A percentile compares a stretch with the other conserved stretches of the same genome.
Evolutionary conservation across 2,888 invertebrate species (phyloP).

Genomic region (Drosophila anomalata): DNA sequence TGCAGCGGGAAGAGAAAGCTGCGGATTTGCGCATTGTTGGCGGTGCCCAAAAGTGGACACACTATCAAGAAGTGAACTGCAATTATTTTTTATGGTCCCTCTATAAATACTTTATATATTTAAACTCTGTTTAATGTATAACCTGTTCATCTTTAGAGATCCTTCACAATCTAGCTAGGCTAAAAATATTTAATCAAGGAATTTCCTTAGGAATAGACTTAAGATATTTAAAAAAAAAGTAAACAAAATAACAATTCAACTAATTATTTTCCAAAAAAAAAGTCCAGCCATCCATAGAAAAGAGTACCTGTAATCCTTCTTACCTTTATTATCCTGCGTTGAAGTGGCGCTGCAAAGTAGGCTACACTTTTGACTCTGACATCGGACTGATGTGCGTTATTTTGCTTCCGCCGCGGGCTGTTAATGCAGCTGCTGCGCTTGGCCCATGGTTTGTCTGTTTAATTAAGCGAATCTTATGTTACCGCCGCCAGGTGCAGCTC

Average conservation of each 20-base stretch:
- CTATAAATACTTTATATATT: not conserved
- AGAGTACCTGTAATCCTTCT: constrained; percentile 14
- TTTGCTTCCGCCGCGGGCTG: constrained; percentile 52
- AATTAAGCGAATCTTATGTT: constrained; percentile 49
- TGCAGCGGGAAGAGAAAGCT: constrained; percentile 46
- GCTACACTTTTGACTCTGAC: constrained; percentile 6
- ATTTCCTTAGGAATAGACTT: not conserved
- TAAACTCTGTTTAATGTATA: too few species aligned
- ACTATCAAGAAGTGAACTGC: constrained; percentile 44
- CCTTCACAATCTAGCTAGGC: too few species aligned
- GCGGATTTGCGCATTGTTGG: constrained; percentile 77
- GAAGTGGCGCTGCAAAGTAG: constrained; percentile 9
- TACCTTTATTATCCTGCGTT: too few species aligned
- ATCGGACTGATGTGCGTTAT: constrained; percentile 10
- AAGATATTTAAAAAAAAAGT: not conserved
- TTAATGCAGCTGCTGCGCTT: constrained; percentile 35
- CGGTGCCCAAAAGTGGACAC: constrained; percentile 71
- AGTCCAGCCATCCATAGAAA: too few species aligned
- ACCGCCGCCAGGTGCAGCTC: constrained; percentile 39
- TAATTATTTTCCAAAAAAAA: not conserved
- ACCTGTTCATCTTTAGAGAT: too few species aligned
- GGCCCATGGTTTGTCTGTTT: constrained; percentile 47
- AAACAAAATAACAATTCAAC: too few species aligned
- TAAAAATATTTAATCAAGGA: too few species aligned
- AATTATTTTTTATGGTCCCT: constrained; percentile 32